Percentiles rank a stretch among this genome's conserved stretches.
Evolutionary conservation across 2,888 invertebrate genomes (phyloP).

Genomic region (Andrena bicolor): DNA sequence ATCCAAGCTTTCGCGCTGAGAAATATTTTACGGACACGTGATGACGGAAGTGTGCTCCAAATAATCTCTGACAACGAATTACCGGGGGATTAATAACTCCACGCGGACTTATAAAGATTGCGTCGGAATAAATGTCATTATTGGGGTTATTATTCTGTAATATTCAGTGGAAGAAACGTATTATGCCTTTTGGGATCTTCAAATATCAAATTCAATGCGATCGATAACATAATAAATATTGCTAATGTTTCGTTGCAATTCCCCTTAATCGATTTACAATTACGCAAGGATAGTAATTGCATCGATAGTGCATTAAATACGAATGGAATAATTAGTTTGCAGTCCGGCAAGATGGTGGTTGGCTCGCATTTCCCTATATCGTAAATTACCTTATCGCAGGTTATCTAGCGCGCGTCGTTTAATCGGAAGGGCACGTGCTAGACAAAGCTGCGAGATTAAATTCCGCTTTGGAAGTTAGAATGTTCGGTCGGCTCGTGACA

Average conservation of each 20-base stretch:
- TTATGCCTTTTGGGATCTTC: not conserved
- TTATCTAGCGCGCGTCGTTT: constrained; percentile 2
- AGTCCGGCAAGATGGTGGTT: not conserved
- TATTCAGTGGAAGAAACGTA: not conserved
- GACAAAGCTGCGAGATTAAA: constrained; percentile 20
- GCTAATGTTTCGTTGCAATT: not conserved
- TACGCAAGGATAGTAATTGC: not conserved
- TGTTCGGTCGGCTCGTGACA: not conserved
- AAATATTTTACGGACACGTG: not conserved
- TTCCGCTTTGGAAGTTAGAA: constrained; percentile 14
- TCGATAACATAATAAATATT: not conserved
- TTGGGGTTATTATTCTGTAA: not conserved
- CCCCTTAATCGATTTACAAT: not conserved
- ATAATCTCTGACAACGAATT: constrained; percentile 17
- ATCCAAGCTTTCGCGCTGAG: not conserved
- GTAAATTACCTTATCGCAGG: constrained; percentile 21
- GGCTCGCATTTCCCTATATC: constrained; percentile 2
- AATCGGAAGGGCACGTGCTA: constrained; percentile 21
- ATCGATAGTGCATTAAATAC: not conserved
- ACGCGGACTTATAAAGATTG: not conserved
- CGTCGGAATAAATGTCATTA: not conserved
- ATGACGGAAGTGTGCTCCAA: not conserved
- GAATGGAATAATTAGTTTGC: constrained; percentile 13
- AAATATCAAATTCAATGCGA: too few species aligned
- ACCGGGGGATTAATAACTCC: not conserved